These are phyloP conservation scores for Epizoanthus illoricatus DNA, from an alignment of 92 coral and sea anemone species.

Conservation along the genomic window DNA sequence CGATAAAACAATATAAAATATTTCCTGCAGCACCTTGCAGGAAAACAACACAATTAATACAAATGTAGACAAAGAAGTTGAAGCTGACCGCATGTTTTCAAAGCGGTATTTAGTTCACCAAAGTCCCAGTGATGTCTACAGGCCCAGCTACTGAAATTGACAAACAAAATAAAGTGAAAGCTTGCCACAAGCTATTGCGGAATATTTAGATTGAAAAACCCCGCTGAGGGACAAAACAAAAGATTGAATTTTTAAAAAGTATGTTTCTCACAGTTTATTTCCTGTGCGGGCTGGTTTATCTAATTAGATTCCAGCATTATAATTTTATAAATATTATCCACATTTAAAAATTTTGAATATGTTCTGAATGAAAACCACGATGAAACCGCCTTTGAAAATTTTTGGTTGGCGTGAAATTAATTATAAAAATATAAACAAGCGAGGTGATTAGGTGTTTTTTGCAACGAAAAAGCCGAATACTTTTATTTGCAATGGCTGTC, in stretches of 20 bases:
- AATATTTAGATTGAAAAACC: not conserved
- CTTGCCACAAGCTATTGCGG: conserved; percentile 15
- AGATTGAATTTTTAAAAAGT: conserved; percentile 26
- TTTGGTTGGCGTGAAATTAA: not conserved
- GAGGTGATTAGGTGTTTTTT: not conserved
- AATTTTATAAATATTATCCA: not conserved
- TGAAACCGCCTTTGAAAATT: conserved; percentile 8
- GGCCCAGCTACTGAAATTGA: conserved; percentile 4
- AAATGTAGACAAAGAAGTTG: conserved; percentile 11
- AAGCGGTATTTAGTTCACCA: conserved; percentile 28
- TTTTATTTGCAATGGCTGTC: not conserved
- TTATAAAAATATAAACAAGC: conserved; percentile 8
- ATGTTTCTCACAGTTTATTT: not conserved
- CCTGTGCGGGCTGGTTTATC: not conserved
- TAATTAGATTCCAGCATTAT: conserved; percentile 13
- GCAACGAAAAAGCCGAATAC: conserved; percentile 8
- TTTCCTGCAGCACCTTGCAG: not conserved
- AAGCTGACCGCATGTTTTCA: not conserved
- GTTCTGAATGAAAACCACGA: conserved; percentile 19
- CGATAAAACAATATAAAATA: conserved; percentile 1
- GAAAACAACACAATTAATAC: not conserved
- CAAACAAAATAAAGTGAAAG: conserved; percentile 5
- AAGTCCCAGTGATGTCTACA: conserved; percentile 21
- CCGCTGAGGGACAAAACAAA: conserved; percentile 6
- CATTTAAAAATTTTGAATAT: not conserved